Evolutionary conservation across 2,888 invertebrate species (phyloP).

Genomic region (Lycaena phlaeas): DNA sequence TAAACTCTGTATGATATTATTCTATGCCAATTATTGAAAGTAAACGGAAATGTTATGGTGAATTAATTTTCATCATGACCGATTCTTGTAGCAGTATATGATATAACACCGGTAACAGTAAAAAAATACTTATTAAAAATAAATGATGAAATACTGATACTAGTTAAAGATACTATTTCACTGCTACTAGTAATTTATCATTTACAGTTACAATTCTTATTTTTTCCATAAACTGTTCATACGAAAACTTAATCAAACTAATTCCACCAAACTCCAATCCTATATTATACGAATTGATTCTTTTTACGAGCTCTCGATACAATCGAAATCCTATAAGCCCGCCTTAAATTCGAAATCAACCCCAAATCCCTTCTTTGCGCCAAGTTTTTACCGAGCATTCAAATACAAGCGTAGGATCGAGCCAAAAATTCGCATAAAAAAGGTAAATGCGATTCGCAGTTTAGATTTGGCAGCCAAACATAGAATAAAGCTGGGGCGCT

Average conservation of each 20-base stretch:
- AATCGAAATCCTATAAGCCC: conserved; percentile 17
- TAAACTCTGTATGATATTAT: too few relatives aligned
- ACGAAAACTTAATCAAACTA: too few relatives aligned
- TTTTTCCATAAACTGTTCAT: not conserved
- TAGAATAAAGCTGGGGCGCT: not conserved
- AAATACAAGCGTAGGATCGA: conserved; percentile 8
- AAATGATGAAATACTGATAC: too few relatives aligned
- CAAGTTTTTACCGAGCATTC: conserved; percentile 13
- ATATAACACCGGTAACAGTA: too few relatives aligned
- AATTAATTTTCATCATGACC: too few relatives aligned
- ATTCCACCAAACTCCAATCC: not conserved
- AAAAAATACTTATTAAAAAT: too few relatives aligned
- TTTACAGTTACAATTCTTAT: too few relatives aligned
- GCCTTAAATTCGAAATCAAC: conserved; percentile 18
- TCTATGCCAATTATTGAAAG: too few relatives aligned
- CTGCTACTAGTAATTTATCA: too few relatives aligned
- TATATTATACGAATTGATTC: not conserved
- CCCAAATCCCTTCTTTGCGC: conserved; percentile 13
- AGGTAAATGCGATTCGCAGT: conserved; percentile 2
- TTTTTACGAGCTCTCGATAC: conserved; percentile 16
- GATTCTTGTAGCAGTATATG: too few relatives aligned
- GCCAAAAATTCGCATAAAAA: conserved; percentile 7
- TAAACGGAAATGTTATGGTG: too few relatives aligned
- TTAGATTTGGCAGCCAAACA: conserved; percentile 1
- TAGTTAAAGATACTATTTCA: too few relatives aligned